phyloP scores from a whole-genome alignment of 2,888 invertebrate genomes.

The Tachystola acroxantha region DNA sequence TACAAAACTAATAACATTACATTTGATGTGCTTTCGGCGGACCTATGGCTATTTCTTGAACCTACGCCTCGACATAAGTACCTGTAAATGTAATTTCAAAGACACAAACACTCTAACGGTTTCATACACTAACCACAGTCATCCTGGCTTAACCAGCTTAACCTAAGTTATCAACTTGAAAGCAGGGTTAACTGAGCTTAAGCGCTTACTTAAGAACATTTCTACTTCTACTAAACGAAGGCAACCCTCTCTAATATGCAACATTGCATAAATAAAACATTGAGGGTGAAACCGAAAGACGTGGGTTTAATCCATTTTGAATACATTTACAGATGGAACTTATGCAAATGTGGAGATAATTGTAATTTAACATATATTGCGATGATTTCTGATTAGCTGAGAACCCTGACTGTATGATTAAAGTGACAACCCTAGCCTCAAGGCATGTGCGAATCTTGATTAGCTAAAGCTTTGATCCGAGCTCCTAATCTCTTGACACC shows the following conservation, averaged over 20 bases:
- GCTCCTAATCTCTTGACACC: too few species aligned
- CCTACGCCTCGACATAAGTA: too few species aligned
- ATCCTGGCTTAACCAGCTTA: not conserved
- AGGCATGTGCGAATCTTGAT: too few species aligned
- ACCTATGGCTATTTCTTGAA: too few species aligned
- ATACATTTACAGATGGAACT: not conserved
- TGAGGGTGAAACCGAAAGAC: slow-evolving; percentile 5
- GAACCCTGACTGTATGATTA: too few species aligned
- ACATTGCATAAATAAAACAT: not conserved
- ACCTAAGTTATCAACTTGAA: too few species aligned
- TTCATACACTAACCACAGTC: not conserved
- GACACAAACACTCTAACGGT: too few species aligned
- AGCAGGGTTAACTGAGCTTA: not conserved
- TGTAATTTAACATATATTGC: not conserved
- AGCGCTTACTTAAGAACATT: not conserved
- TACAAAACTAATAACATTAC: too few species aligned
- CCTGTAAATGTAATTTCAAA: too few species aligned
- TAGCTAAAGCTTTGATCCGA: too few species aligned
- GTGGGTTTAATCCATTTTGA: slow-evolving; percentile 11
- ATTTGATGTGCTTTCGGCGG: too few species aligned
- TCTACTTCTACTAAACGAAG: not conserved
- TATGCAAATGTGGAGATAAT: not conserved
- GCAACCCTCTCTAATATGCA: slow-evolving; percentile 1
- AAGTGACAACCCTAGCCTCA: too few species aligned
- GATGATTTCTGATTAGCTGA: not conserved